Evolutionary conservation across 92 coral and sea anemone species (phyloP), one percentile per base, ranked within the genome.

Genomic region (Epizoanthus illoricatus): DNA sequence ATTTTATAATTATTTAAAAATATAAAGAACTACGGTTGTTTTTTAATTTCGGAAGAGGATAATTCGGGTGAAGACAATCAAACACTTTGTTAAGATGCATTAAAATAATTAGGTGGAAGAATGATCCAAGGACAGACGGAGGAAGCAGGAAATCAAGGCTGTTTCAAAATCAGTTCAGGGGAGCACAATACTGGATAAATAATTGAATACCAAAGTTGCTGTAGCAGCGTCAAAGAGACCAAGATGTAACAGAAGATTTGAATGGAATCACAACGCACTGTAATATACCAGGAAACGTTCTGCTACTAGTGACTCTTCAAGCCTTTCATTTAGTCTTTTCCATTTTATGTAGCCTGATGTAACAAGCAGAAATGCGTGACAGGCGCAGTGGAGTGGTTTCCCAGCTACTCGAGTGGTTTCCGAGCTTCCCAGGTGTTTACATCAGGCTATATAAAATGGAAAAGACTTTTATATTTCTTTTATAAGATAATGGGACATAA

Each of bases 151-250:
- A 62, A 42, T 63, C 72, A 15, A 23, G 36, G 56, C 23, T 21
- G 81, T 19, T 42, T 63, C 57, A 40, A 9, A 45, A 40, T 71
- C 10, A 62, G 36, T 64, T 74, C 43, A 60, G 15, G 62, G 19
- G 15, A 52, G 21, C 81, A 64, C 82, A 78, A 42, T 39, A 58
- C 45, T 60, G 47, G 65, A 78, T 78, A 56, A 78, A 78, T 78
- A 78, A 78, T 78, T 45, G 61, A 78, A 78, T 78, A 63, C 82
- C 82, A 63, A 23, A 78, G 70, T 78, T 59, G 49, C 43, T 63
- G 42, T 23, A 78, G 71, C 82, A 78, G 71, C 60, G 82, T 62
- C 82, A 78, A 78, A 78, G 82, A 62, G 82, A 78, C 71, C 43
- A 24, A 42, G 69, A 3, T 52, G 56, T 52, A 52, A 52, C 2